Base-by-base conservation (phyloP, 2,113 vertebrate species). In the Cisticola juncidis region DNA sequence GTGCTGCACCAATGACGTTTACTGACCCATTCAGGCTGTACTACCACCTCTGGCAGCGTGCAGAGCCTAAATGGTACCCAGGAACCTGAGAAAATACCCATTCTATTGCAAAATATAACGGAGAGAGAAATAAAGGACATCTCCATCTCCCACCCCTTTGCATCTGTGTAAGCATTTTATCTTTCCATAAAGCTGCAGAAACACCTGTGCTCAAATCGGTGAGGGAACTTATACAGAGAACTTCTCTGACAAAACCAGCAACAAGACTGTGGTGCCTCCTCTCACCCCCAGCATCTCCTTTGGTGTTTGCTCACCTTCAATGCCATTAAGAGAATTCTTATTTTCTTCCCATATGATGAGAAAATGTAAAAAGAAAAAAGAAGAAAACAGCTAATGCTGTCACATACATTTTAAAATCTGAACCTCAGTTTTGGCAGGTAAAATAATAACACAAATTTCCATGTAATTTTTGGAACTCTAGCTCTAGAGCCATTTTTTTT, bases 231-330 rank as follows among this genome's bases (percentile, higher is more conserved):
- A 19, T 1, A 35, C 8, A 6, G 1, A 71, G 14, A 36, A 62
- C 5, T 77, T 54, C 54, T 66, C 71, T 90, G 44, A 62, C 33
- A 70, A 90, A 78, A 47, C 0, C 53, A 79, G 58, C 40, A 40
- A 25, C 15, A n/a, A 13, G 5, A 14, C 8, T 29, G 20, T 48
- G 57, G 6, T 26, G 28, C 13, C 24, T 47, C 33, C 17, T 9
- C 7, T 54, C 31, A 40, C 12, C 10, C 13, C 4, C 10, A 29
- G 5, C 9, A 48, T n/a, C 0, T 0, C 10, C 8, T 1, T 11
- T 31, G 15, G 5, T 26, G 40, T 53, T 69, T 61, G 69, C 14
- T 56, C 35, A 79, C 58, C 58, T 62, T 83, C 69, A 69, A 29
- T 17, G 45, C 44, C 38, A 50, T 58, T 25, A 33, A 48, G 57